Base-by-base conservation (phyloP, 1,140 invertebrate genomes). In the Euura saliciscinereae region DNA sequence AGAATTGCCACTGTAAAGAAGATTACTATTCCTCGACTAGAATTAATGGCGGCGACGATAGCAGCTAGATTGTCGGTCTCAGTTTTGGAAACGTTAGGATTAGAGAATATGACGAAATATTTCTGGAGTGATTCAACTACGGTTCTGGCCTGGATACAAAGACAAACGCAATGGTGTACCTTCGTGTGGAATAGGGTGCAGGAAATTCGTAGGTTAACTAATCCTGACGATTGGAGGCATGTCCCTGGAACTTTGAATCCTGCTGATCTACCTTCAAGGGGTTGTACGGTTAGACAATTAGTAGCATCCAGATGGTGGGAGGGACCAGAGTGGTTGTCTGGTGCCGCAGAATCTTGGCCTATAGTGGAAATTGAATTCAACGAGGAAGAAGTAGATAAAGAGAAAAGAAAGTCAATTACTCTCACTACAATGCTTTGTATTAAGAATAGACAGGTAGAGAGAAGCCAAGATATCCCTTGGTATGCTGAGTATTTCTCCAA, bases 261-360 rank as follows among this genome's bases (percentile, higher is more conserved):
- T 10, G 78, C 78, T 0, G 78, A 79, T 69, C 65, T 79, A 11
- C 75, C 78, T 28, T 87, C 85, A 8, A 72, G 86, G 76, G 85
- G 86, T 43, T 85, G 81, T 75, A 44, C 71, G 5, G 68, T 80
- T 4, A 76, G 77, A 72, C 7, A 73, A 42, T 75, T 87, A 8
- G 43, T 83, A 6, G 73, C 84, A 44, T 80, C 78, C 7, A 76
- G 77, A 75, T 88, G 85, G 85, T 83, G 80, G 80, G 80, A 86
- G 75, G 82, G 86, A 10, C 83, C 86, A 5, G 46, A 69, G 0
- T 28, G 28, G 28, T 28, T 28, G 28, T 28, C 28, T 28, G 28
- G 28, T 28, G 28, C 28, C 28, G 28, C 28, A 28, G 28, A 28
- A 0, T 28, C 28, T 28, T 28, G 28, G 28, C 28, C 28, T 28